These are phyloP conservation scores for Nemopilema nomurai DNA, from an alignment of 30 jellyfish, hydroid and myxozoan genomes.

Conservation along the genomic window DNA sequence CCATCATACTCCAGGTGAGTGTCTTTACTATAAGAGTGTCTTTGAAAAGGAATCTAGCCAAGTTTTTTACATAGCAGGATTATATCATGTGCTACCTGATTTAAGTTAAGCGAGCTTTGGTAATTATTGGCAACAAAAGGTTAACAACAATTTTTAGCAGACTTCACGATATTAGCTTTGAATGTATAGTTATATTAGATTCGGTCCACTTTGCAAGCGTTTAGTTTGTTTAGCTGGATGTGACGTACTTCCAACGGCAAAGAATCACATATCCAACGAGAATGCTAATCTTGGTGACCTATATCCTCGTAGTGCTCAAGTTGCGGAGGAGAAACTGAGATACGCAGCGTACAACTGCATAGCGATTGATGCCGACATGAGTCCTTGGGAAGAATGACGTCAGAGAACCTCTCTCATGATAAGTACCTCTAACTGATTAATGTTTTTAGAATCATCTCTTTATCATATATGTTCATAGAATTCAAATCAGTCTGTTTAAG, in stretches of 20 bases:
- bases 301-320: slow-evolving; percentile 52
- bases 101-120: no score
- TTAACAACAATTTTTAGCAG: no score
- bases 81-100: no score
- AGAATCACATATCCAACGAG: no score
- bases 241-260: no score
- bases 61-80: no score
- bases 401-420: background rate
- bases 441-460: background rate
- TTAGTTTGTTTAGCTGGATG: no score
- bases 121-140: no score
- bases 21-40: background rate
- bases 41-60: no score
- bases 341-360: slow-evolving; percentile 90
- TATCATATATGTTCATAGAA: background rate
- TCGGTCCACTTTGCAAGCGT: no score
- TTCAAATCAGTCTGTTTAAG: background rate
- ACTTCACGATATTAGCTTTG: no score
- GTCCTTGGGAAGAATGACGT: slow-evolving; percentile 87
- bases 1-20: slow-evolving; percentile 86
- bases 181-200: no score
- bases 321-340: slow-evolving; percentile 90
- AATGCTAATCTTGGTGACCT: background rate
- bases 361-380: slow-evolving; percentile 93
- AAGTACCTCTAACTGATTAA: background rate